These are phyloP conservation scores for Pogona vitticeps DNA, from an alignment of 2,113 vertebrate species.

Conservation along the genomic window DNA sequence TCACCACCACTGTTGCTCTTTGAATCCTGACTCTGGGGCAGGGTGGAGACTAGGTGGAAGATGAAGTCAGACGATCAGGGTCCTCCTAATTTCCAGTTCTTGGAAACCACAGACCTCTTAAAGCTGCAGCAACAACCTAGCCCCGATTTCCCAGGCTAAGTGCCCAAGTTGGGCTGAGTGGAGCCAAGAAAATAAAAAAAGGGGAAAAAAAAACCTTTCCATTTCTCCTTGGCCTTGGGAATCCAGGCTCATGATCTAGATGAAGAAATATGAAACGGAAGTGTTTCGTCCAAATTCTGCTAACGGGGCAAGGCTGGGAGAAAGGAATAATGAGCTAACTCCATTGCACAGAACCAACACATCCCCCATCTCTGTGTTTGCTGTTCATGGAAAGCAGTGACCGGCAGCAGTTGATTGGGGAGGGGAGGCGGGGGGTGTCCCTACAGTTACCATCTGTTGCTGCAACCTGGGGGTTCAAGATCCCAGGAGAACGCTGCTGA, in stretches of 20 bases:
- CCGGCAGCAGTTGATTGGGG: conserved; percentile 19
- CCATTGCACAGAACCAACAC: conserved; percentile 33
- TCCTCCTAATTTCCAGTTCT: not conserved
- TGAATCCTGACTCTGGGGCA: not conserved
- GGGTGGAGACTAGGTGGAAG: not conserved
- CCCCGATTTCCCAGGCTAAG: conserved; percentile 12
- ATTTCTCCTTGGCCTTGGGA: not conserved
- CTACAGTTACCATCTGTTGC: conserved; percentile 62
- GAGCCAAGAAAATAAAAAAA: no score
- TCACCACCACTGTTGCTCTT: not conserved
- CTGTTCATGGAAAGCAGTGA: conserved; percentile 23
- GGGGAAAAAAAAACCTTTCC: rapidly evolving
- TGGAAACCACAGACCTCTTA: not conserved
- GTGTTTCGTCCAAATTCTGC: conserved; percentile 33
- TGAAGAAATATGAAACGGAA: not conserved
- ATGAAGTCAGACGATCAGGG: not conserved
- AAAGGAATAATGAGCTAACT: not conserved
- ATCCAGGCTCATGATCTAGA: not conserved
- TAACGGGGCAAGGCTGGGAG: not conserved
- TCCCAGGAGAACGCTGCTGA: not conserved
- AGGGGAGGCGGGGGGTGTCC: not conserved
- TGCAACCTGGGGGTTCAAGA: conserved; percentile 25
- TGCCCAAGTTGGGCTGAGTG: rapidly evolving
- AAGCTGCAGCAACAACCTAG: not conserved
- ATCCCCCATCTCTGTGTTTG: not conserved